Evolutionary conservation across 2,113 vertebrate genomes (phyloP).

Genomic region (Corydoras maculifer): DNA sequence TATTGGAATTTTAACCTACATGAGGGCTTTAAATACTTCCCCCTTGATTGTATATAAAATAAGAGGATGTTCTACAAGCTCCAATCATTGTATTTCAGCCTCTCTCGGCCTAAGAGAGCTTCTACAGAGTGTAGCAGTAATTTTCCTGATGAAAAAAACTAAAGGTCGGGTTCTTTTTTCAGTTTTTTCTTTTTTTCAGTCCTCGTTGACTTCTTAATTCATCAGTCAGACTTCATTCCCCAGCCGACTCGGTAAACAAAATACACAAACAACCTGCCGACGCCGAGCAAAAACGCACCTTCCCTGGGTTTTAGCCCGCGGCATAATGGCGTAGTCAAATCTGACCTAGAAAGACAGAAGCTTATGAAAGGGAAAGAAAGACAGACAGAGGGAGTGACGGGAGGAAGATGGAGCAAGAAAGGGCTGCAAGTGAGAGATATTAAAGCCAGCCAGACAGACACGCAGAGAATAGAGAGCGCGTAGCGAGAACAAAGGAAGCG

Average conservation of each 20-base stretch:
- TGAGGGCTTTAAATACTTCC: too few relatives aligned
- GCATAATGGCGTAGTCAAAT: constrained; percentile 37
- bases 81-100: too few relatives aligned
- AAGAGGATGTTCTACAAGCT: too few relatives aligned
- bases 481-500: not conserved
- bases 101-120: too few relatives aligned
- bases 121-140: too few relatives aligned
- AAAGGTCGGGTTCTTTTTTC: too few relatives aligned
- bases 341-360: constrained; percentile 28
- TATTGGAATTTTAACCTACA: too few relatives aligned
- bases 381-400: not conserved
- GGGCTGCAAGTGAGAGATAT: constrained; percentile 13
- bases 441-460: constrained; percentile 2
- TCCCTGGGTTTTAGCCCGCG: constrained; percentile 40
- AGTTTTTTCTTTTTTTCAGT: not conserved
- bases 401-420: not conserved
- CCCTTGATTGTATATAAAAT: too few relatives aligned
- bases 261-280: constrained; percentile 40
- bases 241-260: constrained; percentile 23
- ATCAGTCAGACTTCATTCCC: constrained; percentile 5
- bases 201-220: constrained; percentile 24
- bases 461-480: not conserved
- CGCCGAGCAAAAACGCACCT: constrained; percentile 31
- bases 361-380: constrained; percentile 25
- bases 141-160: too few relatives aligned